Conservation (phyloP, 2,113 vertebrate species). For the Nanorana parkeri region DNA sequence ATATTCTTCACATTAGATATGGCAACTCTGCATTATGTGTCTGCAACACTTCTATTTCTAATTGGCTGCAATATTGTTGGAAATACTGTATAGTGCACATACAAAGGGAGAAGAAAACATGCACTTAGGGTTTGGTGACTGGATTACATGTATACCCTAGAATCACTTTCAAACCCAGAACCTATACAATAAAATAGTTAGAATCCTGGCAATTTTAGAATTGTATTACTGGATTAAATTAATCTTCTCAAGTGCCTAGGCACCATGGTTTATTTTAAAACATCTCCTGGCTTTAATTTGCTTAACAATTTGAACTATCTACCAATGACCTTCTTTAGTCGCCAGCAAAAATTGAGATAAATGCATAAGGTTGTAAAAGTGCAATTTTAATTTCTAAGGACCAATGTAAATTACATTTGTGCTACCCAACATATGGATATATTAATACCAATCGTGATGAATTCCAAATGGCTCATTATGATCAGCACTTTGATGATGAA, state of each 20-base stretch:
- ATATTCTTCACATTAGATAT: too few relatives aligned
- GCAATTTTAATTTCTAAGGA: slow-evolving; percentile 24
- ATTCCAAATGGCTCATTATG: slow-evolving; percentile 49
- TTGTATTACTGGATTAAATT: neutral
- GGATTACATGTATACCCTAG: too few relatives aligned
- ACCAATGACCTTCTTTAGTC: slow-evolving; percentile 33
- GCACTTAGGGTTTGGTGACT: too few relatives aligned
- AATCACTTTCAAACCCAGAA: too few relatives aligned
- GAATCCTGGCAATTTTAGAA: too few relatives aligned
- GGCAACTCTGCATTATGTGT: too few relatives aligned
- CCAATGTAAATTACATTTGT: slow-evolving; percentile 36
- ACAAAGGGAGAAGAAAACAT: too few relatives aligned
- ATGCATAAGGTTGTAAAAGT: slow-evolving; percentile 11
- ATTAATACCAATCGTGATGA: slow-evolving; percentile 35
- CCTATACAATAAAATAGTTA: too few relatives aligned
- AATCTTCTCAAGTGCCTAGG: neutral
- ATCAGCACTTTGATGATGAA: slow-evolving; percentile 48
- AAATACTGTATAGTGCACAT: too few relatives aligned
- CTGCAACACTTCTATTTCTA: too few relatives aligned
- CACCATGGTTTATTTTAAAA: neutral
- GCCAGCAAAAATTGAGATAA: neutral
- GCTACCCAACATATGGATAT: slow-evolving; percentile 35
- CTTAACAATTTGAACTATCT: neutral
- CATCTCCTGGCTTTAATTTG: neutral
- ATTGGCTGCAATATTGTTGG: too few relatives aligned